phyloP scores from a whole-genome alignment of 2,113 vertebrate genomes.

The Oreocharis arfaki region DNA sequence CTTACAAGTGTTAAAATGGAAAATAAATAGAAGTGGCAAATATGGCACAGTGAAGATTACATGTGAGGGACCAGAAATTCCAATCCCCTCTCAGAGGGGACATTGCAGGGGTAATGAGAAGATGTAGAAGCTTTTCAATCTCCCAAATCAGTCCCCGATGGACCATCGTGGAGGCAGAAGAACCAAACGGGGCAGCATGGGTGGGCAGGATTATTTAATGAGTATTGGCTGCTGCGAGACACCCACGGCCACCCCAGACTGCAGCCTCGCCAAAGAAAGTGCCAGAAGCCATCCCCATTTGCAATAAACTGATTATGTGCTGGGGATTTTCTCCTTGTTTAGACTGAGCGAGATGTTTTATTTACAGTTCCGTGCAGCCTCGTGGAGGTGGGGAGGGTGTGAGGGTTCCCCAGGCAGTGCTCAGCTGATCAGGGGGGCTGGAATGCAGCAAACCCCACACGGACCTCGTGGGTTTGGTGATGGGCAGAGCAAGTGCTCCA shows the following conservation, averaged over 20 bases:
- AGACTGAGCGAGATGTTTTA: not conserved
- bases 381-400: not conserved
- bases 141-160: constrained; percentile 28
- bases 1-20: not conserved
- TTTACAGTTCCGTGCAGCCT: not conserved
- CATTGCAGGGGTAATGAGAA: constrained; percentile 40
- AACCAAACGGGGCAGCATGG: not conserved
- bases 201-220: constrained; percentile 46
- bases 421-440: not conserved
- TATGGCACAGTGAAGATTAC: not conserved
- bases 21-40: constrained; percentile 37
- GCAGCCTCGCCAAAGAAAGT: not conserved
- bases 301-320: not conserved
- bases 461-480: not conserved
- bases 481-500: not conserved
- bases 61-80: not conserved
- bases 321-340: not conserved
- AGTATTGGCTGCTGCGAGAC: not conserved
- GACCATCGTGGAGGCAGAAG: not conserved
- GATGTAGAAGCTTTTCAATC: constrained; percentile 39
- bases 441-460: accelerated
- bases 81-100: constrained; percentile 33
- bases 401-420: accelerated
- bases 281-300: constrained; percentile 3
- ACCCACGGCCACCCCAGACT: not conserved